Conservation (phyloP, 2,888 invertebrate genomes). For the Maniola hyperantus region DNA sequence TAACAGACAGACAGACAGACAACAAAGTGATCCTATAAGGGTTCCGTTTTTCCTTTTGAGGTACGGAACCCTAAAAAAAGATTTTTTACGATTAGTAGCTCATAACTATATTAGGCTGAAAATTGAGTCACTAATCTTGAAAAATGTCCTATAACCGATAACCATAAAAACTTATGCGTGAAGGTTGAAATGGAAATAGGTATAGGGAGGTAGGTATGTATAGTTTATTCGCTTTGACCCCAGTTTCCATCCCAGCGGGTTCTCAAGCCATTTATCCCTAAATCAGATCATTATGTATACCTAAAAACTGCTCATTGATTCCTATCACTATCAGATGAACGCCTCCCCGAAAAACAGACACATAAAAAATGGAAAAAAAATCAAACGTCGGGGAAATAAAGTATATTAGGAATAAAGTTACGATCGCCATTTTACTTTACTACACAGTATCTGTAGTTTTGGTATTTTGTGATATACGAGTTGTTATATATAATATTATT, state of each 20-base stretch:
- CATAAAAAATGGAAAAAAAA: constrained; percentile 2
- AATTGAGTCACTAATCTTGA: not conserved
- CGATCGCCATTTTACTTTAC: not conserved
- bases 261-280: constrained; percentile 44
- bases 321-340: constrained; percentile 14
- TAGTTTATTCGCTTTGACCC: constrained; percentile 11
- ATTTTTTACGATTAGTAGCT: too few species aligned
- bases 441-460: too few species aligned
- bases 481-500: too few species aligned
- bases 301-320: constrained; percentile 45
- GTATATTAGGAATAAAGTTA: not conserved
- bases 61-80: too few species aligned
- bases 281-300: constrained; percentile 36
- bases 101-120: not conserved
- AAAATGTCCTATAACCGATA: constrained; percentile 3
- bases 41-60: too few species aligned
- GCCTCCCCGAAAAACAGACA: constrained; percentile 21
- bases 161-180: constrained; percentile 12
- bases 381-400: constrained; percentile 1
- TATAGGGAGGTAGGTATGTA: not conserved
- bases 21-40: too few species aligned
- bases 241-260: constrained; percentile 35
- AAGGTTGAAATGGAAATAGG: not conserved
- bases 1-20: too few species aligned
- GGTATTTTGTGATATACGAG: too few species aligned